Evolutionary conservation across 2,113 vertebrate genomes (phyloP), one percentile per base, ranked within the genome.

Genomic region (Motacilla alba): DNA sequence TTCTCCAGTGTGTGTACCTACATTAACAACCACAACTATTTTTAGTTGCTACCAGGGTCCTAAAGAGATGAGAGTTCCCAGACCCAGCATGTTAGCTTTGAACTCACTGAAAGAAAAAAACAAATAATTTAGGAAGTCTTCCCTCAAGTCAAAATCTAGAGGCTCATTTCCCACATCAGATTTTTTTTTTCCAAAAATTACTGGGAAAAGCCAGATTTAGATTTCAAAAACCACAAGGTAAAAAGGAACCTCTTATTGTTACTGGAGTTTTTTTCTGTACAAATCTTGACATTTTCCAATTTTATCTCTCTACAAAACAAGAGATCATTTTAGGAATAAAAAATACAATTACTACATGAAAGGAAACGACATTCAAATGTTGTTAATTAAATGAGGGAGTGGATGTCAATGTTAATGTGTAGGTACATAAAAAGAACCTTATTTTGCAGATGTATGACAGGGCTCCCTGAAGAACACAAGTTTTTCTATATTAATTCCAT

Each of bases 401-500:
- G 90, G 63, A 82, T 95, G 69, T 92, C 87, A 94, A 59, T 91
- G 93, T 81, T 95, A 96, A 95, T 97, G 85, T 94, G 86, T 80
- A 96, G 67, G 70, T 95, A 75, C 81, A 90, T 95, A 82, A 92
- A 97, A 95, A 87, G 93, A 95, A 93, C 62, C 82, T 94, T 96
- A 95, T 88, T 97, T 94, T 92, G 50, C 78, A 91, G 72, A 86
- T 89, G 77, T 89, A 81, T 96, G 73, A 88, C 87, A 94, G 90
- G 83, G 31, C 44, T 96, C 83, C 89, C 94, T 93, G 83, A 92
- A 97, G 89, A 92, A 86, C 87, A 74, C 50, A 85, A 60, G 52
- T 95, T 96, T 97, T 96, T 95, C 86, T 96, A 62, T 89, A 96
- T 96, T 95, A 94, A 95, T 96, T 72, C 52, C 87, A 70, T 85